These are phyloP conservation scores for Rhaphigaster nebulosa DNA, from an alignment of 2,888 invertebrate species.

Conservation along the genomic window DNA sequence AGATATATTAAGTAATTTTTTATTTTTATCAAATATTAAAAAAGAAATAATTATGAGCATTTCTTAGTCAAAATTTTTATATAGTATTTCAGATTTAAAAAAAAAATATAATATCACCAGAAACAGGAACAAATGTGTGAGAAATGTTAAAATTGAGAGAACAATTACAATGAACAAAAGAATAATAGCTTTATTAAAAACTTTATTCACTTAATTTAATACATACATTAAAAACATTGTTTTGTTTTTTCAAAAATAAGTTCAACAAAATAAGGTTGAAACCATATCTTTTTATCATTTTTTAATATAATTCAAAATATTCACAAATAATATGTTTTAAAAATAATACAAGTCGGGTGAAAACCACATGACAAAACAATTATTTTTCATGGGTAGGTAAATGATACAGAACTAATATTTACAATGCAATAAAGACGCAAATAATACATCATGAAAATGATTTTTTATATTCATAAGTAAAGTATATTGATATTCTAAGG, in stretches of 20 bases:
- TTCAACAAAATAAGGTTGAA: background rate
- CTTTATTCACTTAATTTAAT: constrained; percentile 19
- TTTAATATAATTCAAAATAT: background rate
- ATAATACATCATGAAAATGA: background rate
- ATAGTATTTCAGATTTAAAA: no score
- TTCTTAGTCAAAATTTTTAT: no score
- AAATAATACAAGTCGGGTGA: background rate
- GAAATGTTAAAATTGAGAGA: background rate
- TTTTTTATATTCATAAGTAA: background rate
- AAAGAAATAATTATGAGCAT: no score
- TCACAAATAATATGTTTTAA: background rate
- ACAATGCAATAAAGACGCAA: background rate
- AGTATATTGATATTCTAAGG: background rate
- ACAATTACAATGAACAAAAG: background rate
- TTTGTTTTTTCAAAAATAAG: background rate
- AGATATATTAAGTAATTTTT: no score
- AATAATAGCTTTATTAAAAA: background rate
- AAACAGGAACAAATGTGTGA: no score
- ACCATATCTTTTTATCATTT: background rate
- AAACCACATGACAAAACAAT: background rate
- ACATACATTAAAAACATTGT: constrained; percentile 3
- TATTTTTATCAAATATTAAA: no score
- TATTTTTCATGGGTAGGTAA: background rate
- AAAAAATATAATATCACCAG: no score
- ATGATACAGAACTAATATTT: background rate